Evolutionary conservation across 2,113 vertebrate genomes (phyloP).

Genomic region (Hemichromis elongatus): DNA sequence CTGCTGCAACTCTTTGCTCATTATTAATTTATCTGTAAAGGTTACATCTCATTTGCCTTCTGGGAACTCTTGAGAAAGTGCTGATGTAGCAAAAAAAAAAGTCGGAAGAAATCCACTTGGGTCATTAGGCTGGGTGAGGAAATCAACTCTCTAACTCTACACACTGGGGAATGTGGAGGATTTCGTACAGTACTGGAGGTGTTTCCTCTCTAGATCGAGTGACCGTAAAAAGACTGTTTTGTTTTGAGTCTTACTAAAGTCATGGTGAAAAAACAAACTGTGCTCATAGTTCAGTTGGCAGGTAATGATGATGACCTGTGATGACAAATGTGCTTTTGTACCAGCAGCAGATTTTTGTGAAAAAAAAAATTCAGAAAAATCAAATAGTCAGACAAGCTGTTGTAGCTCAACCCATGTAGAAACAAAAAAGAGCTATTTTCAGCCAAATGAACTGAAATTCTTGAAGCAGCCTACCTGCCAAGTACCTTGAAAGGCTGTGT

Average conservation of each 20-base stretch:
- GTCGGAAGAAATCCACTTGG: neutral
- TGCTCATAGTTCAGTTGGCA: neutral
- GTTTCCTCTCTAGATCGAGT: neutral
- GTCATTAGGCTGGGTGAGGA: neutral
- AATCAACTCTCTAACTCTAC: neutral
- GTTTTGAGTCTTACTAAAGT: neutral
- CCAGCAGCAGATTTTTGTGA: neutral
- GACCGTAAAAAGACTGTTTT: neutral
- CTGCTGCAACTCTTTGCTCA: neutral
- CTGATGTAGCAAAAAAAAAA: conserved; percentile 15
- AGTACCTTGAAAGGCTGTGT: neutral
- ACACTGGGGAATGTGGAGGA: neutral
- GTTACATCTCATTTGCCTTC: conserved; percentile 42
- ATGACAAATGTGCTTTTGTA: neutral
- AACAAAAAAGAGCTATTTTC: neutral
- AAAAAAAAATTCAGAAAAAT: neutral
- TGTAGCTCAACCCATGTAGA: neutral
- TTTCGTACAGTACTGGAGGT: neutral
- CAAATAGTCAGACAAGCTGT: neutral
- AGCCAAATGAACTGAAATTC: neutral
- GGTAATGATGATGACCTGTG: neutral
- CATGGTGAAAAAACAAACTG: neutral
- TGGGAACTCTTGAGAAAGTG: conserved; percentile 20
- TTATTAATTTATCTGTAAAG: conserved; percentile 38
- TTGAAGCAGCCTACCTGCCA: neutral